These are phyloP conservation scores for Chelonus formosanus DNA, from an alignment of 2,888 invertebrate genomes.

Conservation along the genomic window DNA sequence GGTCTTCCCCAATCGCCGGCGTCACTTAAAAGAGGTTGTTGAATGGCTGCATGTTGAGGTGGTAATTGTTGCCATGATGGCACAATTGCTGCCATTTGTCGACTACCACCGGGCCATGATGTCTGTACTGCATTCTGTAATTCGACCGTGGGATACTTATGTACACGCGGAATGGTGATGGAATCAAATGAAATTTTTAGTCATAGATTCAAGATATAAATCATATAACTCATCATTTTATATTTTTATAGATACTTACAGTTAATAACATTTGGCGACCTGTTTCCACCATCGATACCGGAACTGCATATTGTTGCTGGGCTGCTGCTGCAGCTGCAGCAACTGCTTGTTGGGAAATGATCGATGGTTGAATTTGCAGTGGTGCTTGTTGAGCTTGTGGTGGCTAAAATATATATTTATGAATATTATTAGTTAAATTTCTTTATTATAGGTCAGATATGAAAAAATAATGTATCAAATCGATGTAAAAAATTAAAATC, in stretches of 20 bases:
- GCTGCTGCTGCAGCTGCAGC: conserved; percentile 69
- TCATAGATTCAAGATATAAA: too few relatives aligned
- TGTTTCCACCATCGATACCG: conserved; percentile 92
- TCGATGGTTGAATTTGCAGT: conserved; percentile 82
- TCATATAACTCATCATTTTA: background rate
- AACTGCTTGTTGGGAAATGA: conserved; percentile 78
- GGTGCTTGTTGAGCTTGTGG: conserved; percentile 73
- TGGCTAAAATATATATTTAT: conserved; percentile 48
- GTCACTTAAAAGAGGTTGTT: conserved; percentile 71
- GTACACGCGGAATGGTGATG: conserved; percentile 31
- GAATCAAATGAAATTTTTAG: background rate
- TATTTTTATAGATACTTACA: conserved; percentile 62
- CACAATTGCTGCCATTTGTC: conserved; percentile 81
- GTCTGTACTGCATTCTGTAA: conserved; percentile 74
- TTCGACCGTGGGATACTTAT: conserved; percentile 43
- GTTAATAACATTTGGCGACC: conserved; percentile 82
- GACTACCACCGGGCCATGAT: conserved; percentile 74
- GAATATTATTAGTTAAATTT: background rate
- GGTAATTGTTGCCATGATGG: conserved; percentile 86
- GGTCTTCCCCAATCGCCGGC: conserved; percentile 78
- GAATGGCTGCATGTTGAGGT: conserved; percentile 70
- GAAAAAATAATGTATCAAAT: too few relatives aligned
- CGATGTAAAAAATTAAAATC: too few relatives aligned
- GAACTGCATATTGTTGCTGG: conserved; percentile 86
- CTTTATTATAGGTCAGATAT: too few relatives aligned